Evolutionary conservation across 2,888 invertebrate genomes (phyloP), one percentile per base, ranked within the genome.

Genomic region (Helleia helle): DNA sequence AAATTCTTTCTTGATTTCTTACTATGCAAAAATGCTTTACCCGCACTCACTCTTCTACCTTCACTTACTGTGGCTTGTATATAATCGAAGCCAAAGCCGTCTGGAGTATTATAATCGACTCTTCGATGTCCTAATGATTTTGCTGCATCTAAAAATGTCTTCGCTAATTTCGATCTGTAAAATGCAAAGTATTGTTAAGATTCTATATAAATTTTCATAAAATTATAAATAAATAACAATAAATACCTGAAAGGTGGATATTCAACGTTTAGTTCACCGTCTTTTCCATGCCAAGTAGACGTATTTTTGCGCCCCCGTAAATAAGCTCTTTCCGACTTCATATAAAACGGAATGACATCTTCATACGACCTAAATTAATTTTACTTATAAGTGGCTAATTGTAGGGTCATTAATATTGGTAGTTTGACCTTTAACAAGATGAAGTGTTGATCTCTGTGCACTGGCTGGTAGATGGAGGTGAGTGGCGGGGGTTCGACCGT

Each of bases 101-200:
- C 81, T 0, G 88, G 88, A 50, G 89, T 89, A 63, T 93, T 93
- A 63, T 92, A 91, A 62, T 93, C 93, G 3, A 89, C 87, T 51
- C 87, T 74, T 1, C 87, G 85, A 44, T 90, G 85, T 0, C 93
- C 93, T 38, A 88, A 71, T 49, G 90, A 77, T 43, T 83, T 68
- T 1, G 88, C 89, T 0, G 90, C 89, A 29, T 90, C 77, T 4
- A 93, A 67, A 54, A 93, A 89, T 0, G 90, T 89, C 26, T 88
- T 86, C 0, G 90, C 88, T 1, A 92, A 74, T 54, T 87, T 76
- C 1, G 83, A 71, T 43, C 81, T 83, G 66, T 15, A 68, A 70
- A 42, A 27, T 25, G 28, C 37, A 34, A 12, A 40, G 24, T 26
- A 39, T 31, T 24, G 13, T 15, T n/a, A 18, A 4, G 15, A 11